phyloP scores from a whole-genome alignment of 2,113 vertebrate genomes.

The Solenodon paradoxus region DNA sequence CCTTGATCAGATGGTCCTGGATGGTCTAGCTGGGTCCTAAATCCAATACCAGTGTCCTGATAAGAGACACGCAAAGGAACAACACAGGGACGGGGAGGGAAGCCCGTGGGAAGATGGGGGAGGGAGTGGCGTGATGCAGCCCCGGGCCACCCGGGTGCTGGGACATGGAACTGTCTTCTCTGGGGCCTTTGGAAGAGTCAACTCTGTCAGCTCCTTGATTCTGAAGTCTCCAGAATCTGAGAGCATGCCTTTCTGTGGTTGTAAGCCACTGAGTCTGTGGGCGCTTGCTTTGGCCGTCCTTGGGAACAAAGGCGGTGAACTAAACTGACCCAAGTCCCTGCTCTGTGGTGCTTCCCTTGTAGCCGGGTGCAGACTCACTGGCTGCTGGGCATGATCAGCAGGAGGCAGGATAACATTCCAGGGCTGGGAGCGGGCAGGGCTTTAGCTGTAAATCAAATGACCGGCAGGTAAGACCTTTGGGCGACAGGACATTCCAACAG shows the following conservation, averaged over 20 bases:
- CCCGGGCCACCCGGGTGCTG: no score
- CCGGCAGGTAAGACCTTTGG: neutral
- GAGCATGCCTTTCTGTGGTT: neutral
- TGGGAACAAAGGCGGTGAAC: neutral
- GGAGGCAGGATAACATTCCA: no score
- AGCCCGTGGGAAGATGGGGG: accelerated
- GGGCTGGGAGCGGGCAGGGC: neutral
- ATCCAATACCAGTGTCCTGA: neutral
- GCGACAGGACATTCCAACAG: neutral
- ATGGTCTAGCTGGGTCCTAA: neutral
- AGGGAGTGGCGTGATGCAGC: accelerated
- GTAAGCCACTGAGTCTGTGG: neutral
- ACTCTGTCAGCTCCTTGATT: neutral
- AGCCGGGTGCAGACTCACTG: neutral
- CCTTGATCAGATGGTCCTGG: neutral
- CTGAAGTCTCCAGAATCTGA: neutral
- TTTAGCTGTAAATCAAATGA: neutral
- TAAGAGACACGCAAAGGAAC: neutral
- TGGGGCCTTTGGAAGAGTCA: neutral
- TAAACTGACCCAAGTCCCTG: neutral
- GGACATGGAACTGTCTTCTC: no score
- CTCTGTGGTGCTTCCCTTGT: neutral
- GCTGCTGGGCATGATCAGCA: neutral
- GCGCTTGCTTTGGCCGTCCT: neutral
- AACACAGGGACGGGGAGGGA: neutral